Evolutionary conservation across 2,797 vertebrate species (phyloP).

Genomic region (Uromys caudimaculatus): DNA sequence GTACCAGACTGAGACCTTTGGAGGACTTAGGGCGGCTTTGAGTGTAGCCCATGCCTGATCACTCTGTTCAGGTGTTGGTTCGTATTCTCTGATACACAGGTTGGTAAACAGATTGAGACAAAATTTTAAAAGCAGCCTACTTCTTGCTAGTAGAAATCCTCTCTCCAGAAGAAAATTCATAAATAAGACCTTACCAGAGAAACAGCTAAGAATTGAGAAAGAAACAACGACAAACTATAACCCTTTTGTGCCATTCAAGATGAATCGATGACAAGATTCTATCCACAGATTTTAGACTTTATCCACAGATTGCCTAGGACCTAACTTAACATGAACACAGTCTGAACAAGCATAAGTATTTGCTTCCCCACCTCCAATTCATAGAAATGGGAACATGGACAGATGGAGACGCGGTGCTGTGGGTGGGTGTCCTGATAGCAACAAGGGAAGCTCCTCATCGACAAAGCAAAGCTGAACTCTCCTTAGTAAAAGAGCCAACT

Average conservation of each 20-base stretch:
- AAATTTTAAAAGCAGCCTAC: not conserved
- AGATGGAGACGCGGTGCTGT: not conserved
- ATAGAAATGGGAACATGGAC: not conserved
- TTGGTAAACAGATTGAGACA: constrained; percentile 18
- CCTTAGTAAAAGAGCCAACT: not conserved
- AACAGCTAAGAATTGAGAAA: constrained; percentile 14
- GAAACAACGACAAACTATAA: constrained; percentile 27
- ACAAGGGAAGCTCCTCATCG: not conserved
- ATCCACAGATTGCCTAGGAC: not conserved
- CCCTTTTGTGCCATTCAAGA: not conserved
- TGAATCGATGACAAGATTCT: constrained; percentile 28
- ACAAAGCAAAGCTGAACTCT: not conserved
- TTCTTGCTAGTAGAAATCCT: constrained; percentile 33
- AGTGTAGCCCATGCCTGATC: not conserved
- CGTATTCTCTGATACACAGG: not conserved
- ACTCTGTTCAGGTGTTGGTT: not conserved
- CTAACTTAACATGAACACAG: not conserved
- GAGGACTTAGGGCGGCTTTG: not conserved
- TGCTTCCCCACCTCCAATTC: not conserved
- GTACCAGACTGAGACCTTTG: not conserved
- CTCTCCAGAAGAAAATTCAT: not conserved
- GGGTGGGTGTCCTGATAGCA: not conserved
- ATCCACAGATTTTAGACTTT: not conserved
- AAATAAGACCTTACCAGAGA: constrained; percentile 5
- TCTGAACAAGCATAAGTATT: not conserved